phyloP scores from a whole-genome alignment of 2,797 vertebrate genomes.

The Aselliscus stoliczkanus region DNA sequence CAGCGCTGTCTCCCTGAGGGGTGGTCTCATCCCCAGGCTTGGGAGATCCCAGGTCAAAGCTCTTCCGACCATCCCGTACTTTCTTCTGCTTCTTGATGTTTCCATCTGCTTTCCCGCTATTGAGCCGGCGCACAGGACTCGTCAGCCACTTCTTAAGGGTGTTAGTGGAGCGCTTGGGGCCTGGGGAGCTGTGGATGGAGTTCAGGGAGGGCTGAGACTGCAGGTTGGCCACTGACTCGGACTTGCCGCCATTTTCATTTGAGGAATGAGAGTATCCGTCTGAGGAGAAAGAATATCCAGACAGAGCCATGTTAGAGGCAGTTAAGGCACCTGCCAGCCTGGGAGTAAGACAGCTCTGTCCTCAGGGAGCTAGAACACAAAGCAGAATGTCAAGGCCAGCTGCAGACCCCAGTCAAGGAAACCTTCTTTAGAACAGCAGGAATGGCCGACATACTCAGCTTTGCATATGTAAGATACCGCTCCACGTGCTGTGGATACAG shows the following conservation, averaged over 20 bases:
- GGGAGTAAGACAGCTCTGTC: background rate
- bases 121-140: slow-evolving; percentile 91
- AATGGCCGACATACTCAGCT: background rate
- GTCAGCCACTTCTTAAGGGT: slow-evolving; percentile 97
- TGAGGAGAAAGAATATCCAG: slow-evolving; percentile 72
- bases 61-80: slow-evolving; percentile 90
- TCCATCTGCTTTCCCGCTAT: slow-evolving; percentile 92
- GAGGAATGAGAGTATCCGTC: slow-evolving; percentile 88
- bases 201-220: slow-evolving; percentile 93
- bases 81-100: slow-evolving; percentile 94
- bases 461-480: background rate
- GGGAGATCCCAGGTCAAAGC: slow-evolving; percentile 88
- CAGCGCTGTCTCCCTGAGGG: slow-evolving; percentile 88
- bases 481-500: background rate
- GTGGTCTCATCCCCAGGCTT: slow-evolving; percentile 86
- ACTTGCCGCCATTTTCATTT: slow-evolving; percentile 90
- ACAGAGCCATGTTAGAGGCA: background rate
- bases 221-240: slow-evolving; percentile 92
- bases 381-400: background rate
- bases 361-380: background rate
- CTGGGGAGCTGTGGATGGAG: slow-evolving; percentile 93
- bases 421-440: background rate
- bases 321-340: background rate
- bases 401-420: background rate
- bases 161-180: slow-evolving; percentile 93